phyloP scores from a whole-genome alignment of 2,113 vertebrate genomes.

The Chlorocebus sabaeus region DNA sequence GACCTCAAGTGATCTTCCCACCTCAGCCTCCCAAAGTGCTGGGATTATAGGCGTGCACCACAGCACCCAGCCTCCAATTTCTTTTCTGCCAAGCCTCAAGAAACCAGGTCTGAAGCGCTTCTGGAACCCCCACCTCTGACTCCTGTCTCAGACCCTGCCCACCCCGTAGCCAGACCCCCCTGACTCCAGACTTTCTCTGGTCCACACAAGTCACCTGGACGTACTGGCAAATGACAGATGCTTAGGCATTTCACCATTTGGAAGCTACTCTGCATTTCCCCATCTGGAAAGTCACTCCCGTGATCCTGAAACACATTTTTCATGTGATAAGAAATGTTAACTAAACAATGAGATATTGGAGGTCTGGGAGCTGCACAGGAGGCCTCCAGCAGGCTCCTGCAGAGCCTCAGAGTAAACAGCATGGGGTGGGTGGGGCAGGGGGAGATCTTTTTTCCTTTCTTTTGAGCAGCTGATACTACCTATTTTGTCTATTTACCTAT shows the following conservation, averaged over 20 bases:
- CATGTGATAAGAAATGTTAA: fast-evolving
- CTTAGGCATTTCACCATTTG: not conserved
- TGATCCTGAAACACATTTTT: not conserved
- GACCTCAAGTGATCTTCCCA: too few relatives aligned
- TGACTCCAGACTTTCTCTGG: fast-evolving
- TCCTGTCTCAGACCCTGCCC: not conserved
- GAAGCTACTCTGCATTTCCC: not conserved
- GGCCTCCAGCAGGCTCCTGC: fast-evolving
- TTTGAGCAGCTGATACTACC: not conserved
- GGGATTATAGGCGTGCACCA: too few relatives aligned
- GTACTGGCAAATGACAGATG: fast-evolving
- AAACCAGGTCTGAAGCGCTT: not conserved
- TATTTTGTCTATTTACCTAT: fast-evolving
- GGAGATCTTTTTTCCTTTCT: not conserved
- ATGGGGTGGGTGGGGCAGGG: fast-evolving
- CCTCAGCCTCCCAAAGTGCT: too few relatives aligned
- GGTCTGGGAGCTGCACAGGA: not conserved
- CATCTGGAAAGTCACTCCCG: not conserved
- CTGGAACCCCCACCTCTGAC: not conserved
- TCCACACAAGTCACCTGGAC: not conserved
- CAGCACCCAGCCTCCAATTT: not conserved
- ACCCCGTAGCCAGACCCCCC: fast-evolving
- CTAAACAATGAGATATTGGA: not conserved
- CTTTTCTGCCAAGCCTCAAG: not conserved
- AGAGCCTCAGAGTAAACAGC: not conserved